A percentile compares a stretch with the other conserved stretches of the same genome.
These are phyloP conservation scores for Coremacera marginata DNA, from an alignment of 2,888 invertebrate species.

Conservation along the genomic window DNA sequence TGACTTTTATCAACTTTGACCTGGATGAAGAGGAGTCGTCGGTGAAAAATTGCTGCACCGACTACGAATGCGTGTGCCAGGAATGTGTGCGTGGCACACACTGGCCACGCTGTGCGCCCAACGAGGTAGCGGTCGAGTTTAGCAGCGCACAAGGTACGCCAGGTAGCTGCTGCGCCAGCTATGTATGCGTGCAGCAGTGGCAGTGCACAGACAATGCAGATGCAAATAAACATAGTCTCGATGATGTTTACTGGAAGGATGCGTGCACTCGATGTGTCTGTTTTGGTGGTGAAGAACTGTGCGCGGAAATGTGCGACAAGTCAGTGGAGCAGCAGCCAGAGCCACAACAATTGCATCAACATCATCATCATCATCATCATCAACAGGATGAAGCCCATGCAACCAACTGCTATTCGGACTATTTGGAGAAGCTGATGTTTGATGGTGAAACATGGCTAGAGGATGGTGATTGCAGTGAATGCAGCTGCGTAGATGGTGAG, in stretches of 20 bases:
- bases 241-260: constrained; percentile 46
- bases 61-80: constrained; percentile 57
- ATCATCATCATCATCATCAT: background rate
- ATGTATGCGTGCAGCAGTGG: constrained; percentile 63
- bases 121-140: constrained; percentile 53
- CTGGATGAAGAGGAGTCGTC: constrained; percentile 38
- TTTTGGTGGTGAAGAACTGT: constrained; percentile 50
- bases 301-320: constrained; percentile 32
- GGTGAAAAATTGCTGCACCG: constrained; percentile 54
- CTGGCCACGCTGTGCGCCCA: constrained; percentile 48
- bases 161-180: constrained; percentile 70
- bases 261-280: constrained; percentile 59
- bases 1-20: background rate
- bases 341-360: background rate
- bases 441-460: constrained; percentile 58
- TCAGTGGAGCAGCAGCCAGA: background rate
- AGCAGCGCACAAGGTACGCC: constrained; percentile 54
- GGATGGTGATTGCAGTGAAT: constrained; percentile 54
- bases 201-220: constrained; percentile 24
- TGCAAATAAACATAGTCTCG: background rate
- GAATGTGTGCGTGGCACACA: constrained; percentile 47
- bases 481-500: constrained; percentile 54
- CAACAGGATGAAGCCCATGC: constrained; percentile 37
- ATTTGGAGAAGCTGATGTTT: constrained; percentile 48
- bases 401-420: constrained; percentile 48